Evolutionary conservation across 2,113 vertebrate genomes (phyloP).

Genomic region (Gopherus flavomarginatus): DNA sequence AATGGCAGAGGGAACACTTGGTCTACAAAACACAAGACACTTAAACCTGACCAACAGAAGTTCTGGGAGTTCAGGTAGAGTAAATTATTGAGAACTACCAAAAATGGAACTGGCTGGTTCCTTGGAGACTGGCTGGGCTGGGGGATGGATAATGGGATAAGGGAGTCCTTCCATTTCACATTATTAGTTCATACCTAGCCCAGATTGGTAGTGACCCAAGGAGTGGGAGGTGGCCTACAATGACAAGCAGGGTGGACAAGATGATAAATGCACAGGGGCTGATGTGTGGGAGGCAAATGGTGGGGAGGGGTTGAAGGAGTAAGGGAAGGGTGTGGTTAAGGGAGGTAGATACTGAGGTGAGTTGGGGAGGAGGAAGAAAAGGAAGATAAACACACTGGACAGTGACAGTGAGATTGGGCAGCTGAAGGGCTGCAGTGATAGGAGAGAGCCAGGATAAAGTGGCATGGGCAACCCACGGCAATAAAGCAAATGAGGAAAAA

Average conservation of each 20-base stretch:
- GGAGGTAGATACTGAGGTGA: background rate
- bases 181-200: background rate
- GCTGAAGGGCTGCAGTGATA: background rate
- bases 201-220: background rate
- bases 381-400: background rate
- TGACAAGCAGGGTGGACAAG: background rate
- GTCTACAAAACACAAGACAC: constrained; percentile 84
- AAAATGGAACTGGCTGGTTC: background rate
- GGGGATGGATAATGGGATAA: background rate
- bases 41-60: constrained; percentile 76
- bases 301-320: background rate
- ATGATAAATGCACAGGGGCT: background rate
- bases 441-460: background rate
- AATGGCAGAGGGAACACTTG: constrained; percentile 93
- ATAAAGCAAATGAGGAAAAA: background rate
- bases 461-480: background rate
- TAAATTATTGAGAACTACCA: background rate
- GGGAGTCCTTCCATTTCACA: background rate
- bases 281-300: background rate
- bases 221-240: background rate
- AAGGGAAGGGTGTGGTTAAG: background rate
- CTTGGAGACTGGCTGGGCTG: background rate
- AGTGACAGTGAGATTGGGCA: background rate
- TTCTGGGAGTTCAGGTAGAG: constrained; percentile 92
- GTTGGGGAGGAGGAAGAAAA: background rate